Evolutionary conservation across 2,113 vertebrate genomes (phyloP).

Genomic region (Callipepla californica): DNA sequence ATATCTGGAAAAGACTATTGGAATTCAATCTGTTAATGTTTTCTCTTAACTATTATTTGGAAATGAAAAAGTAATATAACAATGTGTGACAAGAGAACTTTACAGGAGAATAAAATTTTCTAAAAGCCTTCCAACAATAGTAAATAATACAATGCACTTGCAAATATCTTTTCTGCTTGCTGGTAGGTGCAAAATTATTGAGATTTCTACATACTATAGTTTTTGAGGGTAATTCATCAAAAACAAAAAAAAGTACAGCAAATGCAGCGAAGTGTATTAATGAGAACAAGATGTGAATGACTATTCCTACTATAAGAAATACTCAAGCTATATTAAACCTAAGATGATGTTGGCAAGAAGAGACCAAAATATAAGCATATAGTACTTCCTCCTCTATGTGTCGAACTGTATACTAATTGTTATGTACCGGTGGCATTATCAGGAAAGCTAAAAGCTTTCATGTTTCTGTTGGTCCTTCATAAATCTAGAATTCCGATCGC

Average conservation of each 20-base stretch:
- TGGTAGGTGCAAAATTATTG: neutral
- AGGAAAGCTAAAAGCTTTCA: neutral
- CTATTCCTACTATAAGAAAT: neutral
- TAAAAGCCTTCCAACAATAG: neutral
- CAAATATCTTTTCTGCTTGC: neutral
- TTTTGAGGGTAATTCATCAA: neutral
- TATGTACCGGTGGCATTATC: neutral
- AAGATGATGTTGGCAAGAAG: neutral
- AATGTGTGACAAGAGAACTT: neutral
- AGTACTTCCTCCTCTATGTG: neutral
- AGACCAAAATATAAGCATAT: neutral
- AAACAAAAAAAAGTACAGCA: neutral
- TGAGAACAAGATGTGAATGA: neutral
- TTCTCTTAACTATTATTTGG: neutral
- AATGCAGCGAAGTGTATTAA: neutral
- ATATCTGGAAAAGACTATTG: neutral
- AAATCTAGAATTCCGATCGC: neutral
- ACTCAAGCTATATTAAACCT: neutral
- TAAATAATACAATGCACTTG: neutral
- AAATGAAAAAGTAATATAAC: neutral
- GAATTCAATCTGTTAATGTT: neutral
- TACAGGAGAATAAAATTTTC: neutral
- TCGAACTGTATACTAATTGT: neutral
- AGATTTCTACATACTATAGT: neutral
- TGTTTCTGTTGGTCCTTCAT: neutral